A percentile compares a stretch with the other conserved stretches of the same genome.
Conservation (phyloP, 2,113 vertebrate genomes). For the Sporophila hypoxantha region DNA sequence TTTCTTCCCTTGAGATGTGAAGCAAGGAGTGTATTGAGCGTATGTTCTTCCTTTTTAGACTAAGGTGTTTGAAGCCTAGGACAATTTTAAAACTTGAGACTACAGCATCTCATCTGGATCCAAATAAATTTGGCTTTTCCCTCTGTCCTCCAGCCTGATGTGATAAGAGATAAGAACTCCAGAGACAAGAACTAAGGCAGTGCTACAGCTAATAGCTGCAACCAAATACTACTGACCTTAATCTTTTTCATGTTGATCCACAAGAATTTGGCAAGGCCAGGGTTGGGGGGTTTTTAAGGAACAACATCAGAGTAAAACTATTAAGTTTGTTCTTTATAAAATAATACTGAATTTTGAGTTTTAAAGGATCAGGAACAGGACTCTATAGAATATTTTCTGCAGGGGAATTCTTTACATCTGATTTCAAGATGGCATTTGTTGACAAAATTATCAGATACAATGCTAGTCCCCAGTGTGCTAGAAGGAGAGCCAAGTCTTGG, state of each 20-base stretch:
- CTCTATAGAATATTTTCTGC: not conserved
- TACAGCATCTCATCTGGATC: not conserved
- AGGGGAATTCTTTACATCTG: not conserved
- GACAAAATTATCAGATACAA: not conserved
- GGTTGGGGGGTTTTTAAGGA: fast-evolving
- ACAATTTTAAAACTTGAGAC: not conserved
- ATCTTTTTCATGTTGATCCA: not conserved
- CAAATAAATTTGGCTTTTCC: not conserved
- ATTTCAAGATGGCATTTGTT: not conserved
- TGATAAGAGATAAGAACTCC: not conserved
- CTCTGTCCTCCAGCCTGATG: not conserved
- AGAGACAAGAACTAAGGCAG: not conserved
- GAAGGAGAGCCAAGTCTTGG: not conserved
- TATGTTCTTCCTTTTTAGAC: not conserved
- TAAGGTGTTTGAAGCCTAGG: not conserved
- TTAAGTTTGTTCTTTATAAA: not conserved
- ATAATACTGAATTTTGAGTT: not conserved
- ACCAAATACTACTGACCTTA: not conserved
- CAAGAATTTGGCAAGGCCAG: not conserved
- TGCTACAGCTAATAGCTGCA: not conserved
- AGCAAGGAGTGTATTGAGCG: not conserved
- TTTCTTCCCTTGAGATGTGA: conserved; percentile 18
- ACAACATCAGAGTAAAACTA: not conserved
- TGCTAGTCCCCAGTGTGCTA: not conserved
- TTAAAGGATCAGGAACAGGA: not conserved